Evolutionary conservation across 2,888 invertebrate species (phyloP), one percentile per base, ranked within the genome.

Genomic region (Drosophila barbarae): DNA sequence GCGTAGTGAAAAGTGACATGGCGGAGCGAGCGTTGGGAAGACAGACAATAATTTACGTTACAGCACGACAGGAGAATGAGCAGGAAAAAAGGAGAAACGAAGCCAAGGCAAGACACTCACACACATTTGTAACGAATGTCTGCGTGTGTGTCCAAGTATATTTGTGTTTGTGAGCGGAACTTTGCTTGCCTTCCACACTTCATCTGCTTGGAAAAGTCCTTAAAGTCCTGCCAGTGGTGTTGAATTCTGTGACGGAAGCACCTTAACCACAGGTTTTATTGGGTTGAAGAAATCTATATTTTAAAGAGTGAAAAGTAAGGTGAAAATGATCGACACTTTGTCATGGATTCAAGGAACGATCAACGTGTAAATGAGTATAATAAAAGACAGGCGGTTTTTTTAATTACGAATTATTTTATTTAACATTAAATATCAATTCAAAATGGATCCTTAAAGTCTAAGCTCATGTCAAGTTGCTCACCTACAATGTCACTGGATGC

Each of bases 21-120:
- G 58, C 60, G 66, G 57, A 71, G 74, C 60, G 59, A 75, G 80
- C 77, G 70, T 64, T 73, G 70, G 74, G 65, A 69, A 78, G 75
- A 69, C 80, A 84, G 84, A 84, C 84, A 78, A 81, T 81, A 81
- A 81, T 84, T 84, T 81, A 81, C 80, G 83, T 77, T 81, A 76
- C 76, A 76, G 70, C 72, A 71, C 65, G 69, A 69, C 70, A 36
- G 58, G 55, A 68, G 56, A 76, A 68, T 60, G 4, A 15, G 35
- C 12, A 12, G 18, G 36, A 7, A 21, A 41, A 32, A 38, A 32
- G 4, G 4, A n/a, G 57, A 44, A 15, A 32, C 13, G 12, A 26
- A 35, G 42, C 55, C 50, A 50, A 68, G 60, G 49, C 34, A 54
- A 65, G 28, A 44, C 26, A 44, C 26, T 39, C 58, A 12, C 57